phyloP scores from a whole-genome alignment of 1,140 invertebrate species.

The Drosophila rufa region DNA sequence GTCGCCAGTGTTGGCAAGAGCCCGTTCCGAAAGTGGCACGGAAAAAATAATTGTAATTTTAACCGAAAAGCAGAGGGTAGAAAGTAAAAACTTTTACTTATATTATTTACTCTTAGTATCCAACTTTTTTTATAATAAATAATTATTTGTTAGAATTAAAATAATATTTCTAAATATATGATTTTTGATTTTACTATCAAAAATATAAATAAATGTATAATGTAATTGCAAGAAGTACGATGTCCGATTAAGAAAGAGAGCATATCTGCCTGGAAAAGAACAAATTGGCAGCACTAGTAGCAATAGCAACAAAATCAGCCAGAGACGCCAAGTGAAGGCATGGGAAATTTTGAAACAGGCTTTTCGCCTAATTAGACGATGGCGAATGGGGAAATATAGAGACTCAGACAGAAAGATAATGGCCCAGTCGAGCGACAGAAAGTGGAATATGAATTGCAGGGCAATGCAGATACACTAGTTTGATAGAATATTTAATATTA shows the following conservation, averaged over 20 bases:
- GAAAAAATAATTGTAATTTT: background rate
- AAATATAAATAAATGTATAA: no score
- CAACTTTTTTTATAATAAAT: no score
- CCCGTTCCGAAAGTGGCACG: background rate
- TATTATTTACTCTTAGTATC: no score
- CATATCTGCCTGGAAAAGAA: slow-evolving; percentile 1
- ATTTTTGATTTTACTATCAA: no score
- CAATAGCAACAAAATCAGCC: slow-evolving; percentile 27
- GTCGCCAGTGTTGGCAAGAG: background rate
- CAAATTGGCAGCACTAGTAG: slow-evolving; percentile 3
- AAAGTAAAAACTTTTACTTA: no score
- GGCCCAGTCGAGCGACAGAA: slow-evolving; percentile 60
- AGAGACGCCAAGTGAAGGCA: slow-evolving; percentile 37
- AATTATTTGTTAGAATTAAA: background rate
- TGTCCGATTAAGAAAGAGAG: background rate
- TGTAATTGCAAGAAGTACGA: no score
- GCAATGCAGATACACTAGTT: slow-evolving; percentile 28
- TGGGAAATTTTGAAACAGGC: slow-evolving; percentile 76
- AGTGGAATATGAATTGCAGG: slow-evolving; percentile 51
- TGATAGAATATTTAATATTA: background rate
- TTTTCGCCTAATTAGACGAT: slow-evolving; percentile 80
- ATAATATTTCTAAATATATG: background rate
- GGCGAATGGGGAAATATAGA: slow-evolving; percentile 43
- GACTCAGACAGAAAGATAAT: slow-evolving; percentile 33
- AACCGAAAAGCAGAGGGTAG: no score